These are phyloP conservation scores for Zootermopsis nevadensis DNA, from an alignment of 2,888 invertebrate genomes.

Conservation along the genomic window DNA sequence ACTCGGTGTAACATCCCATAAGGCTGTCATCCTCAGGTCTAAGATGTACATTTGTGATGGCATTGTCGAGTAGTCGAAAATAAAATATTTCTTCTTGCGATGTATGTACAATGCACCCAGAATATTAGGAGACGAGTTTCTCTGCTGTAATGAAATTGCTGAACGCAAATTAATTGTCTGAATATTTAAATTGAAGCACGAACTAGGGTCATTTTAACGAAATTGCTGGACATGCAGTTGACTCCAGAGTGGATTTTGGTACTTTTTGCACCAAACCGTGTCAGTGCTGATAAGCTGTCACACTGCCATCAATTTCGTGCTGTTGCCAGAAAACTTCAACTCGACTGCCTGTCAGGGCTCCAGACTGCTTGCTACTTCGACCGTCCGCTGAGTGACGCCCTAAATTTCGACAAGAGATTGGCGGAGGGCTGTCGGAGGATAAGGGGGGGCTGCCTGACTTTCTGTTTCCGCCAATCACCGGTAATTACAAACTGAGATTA, in stretches of 20 bases:
- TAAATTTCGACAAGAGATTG: constrained; percentile 42
- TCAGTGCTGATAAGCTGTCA: constrained; percentile 29
- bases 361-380: background rate
- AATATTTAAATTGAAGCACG: no score
- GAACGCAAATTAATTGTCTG: no score
- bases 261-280: background rate
- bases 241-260: background rate
- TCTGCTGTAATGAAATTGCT: no score
- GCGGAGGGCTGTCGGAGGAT: background rate
- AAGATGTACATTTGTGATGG: no score
- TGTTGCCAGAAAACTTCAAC: constrained; percentile 16
- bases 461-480: constrained; percentile 33
- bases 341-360: constrained; percentile 11
- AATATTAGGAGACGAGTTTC: no score
- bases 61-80: no score
- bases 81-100: no score
- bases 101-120: no score
- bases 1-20: no score
- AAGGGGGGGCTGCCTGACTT: background rate
- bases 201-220: no score
- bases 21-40: no score
- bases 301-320: constrained; percentile 12
- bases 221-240: no score
- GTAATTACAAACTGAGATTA: constrained; percentile 42
- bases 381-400: constrained; percentile 21